Evolutionary conservation across 2,797 vertebrate genomes (phyloP).

Genomic region (Phataginus tricuspis): DNA sequence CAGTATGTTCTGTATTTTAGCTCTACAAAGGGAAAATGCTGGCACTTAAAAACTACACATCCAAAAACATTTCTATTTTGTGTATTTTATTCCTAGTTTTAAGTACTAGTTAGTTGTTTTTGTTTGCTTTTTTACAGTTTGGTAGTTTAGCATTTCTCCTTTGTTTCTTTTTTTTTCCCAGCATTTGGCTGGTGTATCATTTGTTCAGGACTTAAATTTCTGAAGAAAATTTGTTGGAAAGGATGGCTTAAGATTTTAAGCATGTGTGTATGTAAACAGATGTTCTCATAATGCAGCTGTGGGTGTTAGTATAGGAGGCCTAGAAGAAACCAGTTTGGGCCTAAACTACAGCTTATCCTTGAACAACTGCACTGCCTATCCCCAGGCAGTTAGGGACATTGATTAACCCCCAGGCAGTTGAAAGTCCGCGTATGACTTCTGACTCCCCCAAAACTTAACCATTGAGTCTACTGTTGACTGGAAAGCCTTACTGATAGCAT

Average conservation of each 20-base stretch:
- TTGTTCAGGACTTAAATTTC: slow-evolving; percentile 11
- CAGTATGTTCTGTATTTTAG: not conserved
- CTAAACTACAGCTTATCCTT: not conserved
- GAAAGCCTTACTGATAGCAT: no score
- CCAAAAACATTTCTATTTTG: not conserved
- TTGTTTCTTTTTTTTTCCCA: not conserved
- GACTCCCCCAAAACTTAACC: no score
- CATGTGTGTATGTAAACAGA: not conserved
- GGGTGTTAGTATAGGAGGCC: not conserved
- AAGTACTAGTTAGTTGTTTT: not conserved
- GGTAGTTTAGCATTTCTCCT: not conserved
- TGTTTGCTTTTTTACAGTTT: not conserved
- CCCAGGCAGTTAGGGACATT: no score
- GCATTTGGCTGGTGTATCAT: not conserved
- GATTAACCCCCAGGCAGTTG: no score
- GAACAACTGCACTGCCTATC: no score
- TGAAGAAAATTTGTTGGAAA: not conserved
- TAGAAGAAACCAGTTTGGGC: not conserved
- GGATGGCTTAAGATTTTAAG: not conserved
- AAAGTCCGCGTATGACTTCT: no score
- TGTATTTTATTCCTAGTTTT: not conserved
- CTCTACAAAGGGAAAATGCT: not conserved
- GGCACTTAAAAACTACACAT: not conserved
- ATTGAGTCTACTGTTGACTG: no score
- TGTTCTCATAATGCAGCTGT: not conserved